These are phyloP conservation scores for Chironomus tentans DNA, from an alignment of 2,888 invertebrate species.

Conservation along the genomic window DNA sequence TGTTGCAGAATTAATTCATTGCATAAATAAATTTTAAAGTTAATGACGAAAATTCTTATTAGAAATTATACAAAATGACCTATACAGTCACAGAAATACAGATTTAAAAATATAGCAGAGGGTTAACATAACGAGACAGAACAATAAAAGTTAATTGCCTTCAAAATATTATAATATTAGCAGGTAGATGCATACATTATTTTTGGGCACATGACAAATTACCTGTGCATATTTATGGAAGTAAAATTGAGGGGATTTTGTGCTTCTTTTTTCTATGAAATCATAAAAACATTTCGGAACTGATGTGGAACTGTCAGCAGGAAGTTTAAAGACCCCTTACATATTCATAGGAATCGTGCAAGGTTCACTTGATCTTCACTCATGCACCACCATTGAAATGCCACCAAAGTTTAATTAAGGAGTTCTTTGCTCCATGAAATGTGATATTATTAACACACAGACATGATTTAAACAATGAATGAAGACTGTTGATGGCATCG, in stretches of 20 bases:
- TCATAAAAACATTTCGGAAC: conserved; percentile 8
- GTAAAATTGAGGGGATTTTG: neutral
- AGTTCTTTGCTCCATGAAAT: neutral
- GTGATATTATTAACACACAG: neutral
- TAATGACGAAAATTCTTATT: too few species aligned
- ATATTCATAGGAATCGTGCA: neutral
- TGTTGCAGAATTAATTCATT: too few species aligned
- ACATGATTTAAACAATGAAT: neutral
- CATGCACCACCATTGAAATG: conserved; percentile 5
- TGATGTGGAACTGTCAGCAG: conserved; percentile 25
- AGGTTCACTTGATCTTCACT: neutral
- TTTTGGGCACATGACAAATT: conserved; percentile 20
- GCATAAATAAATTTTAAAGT: too few species aligned
- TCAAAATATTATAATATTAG: conserved; percentile 1
- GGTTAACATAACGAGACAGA: neutral
- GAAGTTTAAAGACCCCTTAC: neutral
- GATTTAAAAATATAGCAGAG: neutral
- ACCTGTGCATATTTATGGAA: neutral
- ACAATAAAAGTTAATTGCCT: conserved; percentile 23
- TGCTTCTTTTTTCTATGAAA: neutral
- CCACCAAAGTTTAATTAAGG: conserved; percentile 23
- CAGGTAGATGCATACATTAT: conserved; percentile 7
- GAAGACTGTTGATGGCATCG: neutral
- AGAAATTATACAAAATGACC: too few species aligned
- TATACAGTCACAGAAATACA: too few species aligned